Evolutionary conservation across 2,797 vertebrate species (phyloP), one percentile per base, ranked within the genome.

Genomic region (Sebastes hubbsi): DNA sequence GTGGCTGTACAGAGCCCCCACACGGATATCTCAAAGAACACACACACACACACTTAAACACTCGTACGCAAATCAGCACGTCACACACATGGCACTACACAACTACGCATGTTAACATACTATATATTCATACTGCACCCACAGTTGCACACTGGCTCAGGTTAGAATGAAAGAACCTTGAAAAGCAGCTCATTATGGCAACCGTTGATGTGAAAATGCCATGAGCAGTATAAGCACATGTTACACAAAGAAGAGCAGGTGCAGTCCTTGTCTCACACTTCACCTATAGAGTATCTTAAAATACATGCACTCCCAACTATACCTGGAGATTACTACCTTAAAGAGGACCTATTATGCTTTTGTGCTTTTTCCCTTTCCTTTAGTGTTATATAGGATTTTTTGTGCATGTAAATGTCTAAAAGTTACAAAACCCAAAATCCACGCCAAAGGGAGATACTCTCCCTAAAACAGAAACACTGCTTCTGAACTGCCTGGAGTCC

Each of bases 131-230:
- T 34, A 72, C 22, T 49, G 24, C 3, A 2, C 12, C 10, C 49
- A 56, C 80, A 69, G 54, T 68, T 62, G 58, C 56, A 27, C 27
- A 61, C 56, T 49, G 61, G 77, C 36, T 24, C 30, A 27, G 64
- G 79, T 79, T 78, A 75, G 56, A 84, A 81, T 32, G 78, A 89
- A 88, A 85, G 63, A 71, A 65, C 59, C 52, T 71, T 81, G 67
- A 81, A 86, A 60, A 81, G 80, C 75, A 24, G 49, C 75, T 91
- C 82, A 77, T 87, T 87, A 85, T 13, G 25, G 75, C 25, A 62
- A 64, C 56, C 8, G 60, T 29, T 61, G 69, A 86, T 84, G 81
- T 80, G 59, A 86, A 85, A 89, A 75, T 68, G 74, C 68, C 83
- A 86, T 18, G 24, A 72, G 79, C 58, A 27, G 46, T 49, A 72